These are phyloP conservation scores for Chrysolina oricalcia DNA, from an alignment of 2,888 invertebrate species.

Conservation along the genomic window DNA sequence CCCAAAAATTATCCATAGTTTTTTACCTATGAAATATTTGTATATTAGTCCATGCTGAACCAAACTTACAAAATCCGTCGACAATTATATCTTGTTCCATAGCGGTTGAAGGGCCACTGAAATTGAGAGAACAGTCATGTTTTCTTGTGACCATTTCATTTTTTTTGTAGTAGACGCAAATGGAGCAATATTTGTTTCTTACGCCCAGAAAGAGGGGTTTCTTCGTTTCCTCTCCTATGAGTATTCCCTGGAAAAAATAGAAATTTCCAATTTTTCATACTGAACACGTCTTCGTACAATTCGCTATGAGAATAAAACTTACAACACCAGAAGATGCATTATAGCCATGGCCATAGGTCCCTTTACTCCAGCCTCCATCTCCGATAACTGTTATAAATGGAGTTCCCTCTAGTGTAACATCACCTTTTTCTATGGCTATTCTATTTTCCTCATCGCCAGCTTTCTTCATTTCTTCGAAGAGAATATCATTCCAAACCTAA, in stretches of 20 bases:
- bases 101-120: conserved; percentile 24
- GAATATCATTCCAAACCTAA: conserved; percentile 25
- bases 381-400: too few species aligned
- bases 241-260: conserved; percentile 19
- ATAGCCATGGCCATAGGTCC: conserved; percentile 21
- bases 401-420: neutral
- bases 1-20: too few species aligned
- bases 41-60: too few species aligned
- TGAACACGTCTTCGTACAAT: neutral
- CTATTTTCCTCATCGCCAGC: too few species aligned
- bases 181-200: conserved; percentile 18
- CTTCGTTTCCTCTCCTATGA: conserved; percentile 19
- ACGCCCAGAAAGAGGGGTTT: conserved; percentile 7
- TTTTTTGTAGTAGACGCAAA: conserved; percentile 1
- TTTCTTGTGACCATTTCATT: conserved; percentile 9
- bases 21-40: too few species aligned
- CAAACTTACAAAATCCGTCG: too few species aligned
- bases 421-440: too few species aligned
- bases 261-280: conserved; percentile 7
- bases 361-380: conserved; percentile 29
- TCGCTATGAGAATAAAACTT: conserved; percentile 3
- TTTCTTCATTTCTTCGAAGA: too few species aligned
- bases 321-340: conserved; percentile 24
- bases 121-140: conserved; percentile 26
- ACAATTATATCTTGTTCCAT: too few species aligned